A percentile compares a stretch with the other conserved stretches of the same genome.
phyloP scores from a whole-genome alignment of 2,797 vertebrate species.

The Danio jaintianensis region DNA sequence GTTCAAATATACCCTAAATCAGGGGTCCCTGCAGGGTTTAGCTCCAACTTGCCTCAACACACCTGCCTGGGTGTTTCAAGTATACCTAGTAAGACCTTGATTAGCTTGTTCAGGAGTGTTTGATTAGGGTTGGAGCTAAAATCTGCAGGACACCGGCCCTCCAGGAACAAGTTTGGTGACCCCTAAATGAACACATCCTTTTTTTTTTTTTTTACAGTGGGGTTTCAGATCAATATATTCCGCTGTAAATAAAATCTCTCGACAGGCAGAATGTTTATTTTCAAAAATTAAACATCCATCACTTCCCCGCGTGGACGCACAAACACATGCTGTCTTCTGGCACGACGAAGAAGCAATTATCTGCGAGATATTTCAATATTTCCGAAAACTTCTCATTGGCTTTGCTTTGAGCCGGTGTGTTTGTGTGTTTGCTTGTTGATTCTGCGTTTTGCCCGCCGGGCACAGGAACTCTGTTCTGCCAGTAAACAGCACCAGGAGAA shows the following conservation, averaged over 20 bases:
- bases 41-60: too few species aligned
- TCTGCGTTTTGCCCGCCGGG: slow-evolving; percentile 20
- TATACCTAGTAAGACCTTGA: too few species aligned
- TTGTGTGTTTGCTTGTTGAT: slow-evolving; percentile 27
- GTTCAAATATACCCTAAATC: too few species aligned
- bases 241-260: not conserved
- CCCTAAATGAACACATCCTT: too few species aligned
- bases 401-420: slow-evolving; percentile 29
- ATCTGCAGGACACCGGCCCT: too few species aligned
- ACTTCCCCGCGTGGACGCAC: not conserved
- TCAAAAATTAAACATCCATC: not conserved
- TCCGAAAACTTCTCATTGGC: slow-evolving; percentile 25
- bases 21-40: too few species aligned
- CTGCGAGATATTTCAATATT: slow-evolving; percentile 35
- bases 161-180: too few species aligned
- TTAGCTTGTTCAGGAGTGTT: too few species aligned
- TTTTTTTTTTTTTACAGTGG: too few species aligned
- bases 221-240: not conserved
- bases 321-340: slow-evolving; percentile 13
- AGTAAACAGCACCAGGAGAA: slow-evolving; percentile 30
- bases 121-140: too few species aligned
- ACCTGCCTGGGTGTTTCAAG: too few species aligned
- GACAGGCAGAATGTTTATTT: slow-evolving; percentile 8
- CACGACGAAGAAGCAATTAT: slow-evolving; percentile 35
- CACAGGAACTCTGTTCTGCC: slow-evolving; percentile 17